Conservation (phyloP, 2,888 invertebrate genomes). For the Nomada flava region DNA sequence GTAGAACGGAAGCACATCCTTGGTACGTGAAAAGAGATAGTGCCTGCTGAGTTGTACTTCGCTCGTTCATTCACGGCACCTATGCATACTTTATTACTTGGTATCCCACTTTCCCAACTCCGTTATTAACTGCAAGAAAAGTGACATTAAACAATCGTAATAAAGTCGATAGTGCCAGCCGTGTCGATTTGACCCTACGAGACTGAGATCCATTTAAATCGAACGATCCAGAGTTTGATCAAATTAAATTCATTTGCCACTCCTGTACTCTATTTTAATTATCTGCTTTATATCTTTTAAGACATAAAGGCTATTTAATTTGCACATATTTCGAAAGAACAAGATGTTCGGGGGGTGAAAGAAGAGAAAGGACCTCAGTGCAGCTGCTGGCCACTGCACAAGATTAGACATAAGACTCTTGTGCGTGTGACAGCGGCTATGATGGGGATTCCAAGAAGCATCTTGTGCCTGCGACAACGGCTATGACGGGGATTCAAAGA, state of each 20-base stretch:
- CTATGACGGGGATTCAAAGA: conserved; percentile 92
- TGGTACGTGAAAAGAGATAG: conserved; percentile 12
- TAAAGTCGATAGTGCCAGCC: neutral
- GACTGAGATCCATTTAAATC: neutral
- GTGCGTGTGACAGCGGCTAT: conserved; percentile 99
- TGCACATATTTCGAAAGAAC: neutral
- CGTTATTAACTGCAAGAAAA: neutral
- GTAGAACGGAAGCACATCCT: neutral
- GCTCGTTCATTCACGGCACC: conserved; percentile 44
- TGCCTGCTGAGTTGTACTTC: conserved; percentile 23
- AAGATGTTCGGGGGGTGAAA: neutral
- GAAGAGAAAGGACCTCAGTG: conserved; percentile 89
- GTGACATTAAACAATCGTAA: neutral
- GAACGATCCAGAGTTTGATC: neutral
- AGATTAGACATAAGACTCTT: conserved; percentile 97
- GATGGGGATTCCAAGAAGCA: conserved; percentile 88
- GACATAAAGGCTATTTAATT: neutral
- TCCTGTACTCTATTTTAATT: neutral
- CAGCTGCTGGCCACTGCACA: conserved; percentile 99
- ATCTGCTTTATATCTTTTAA: neutral
- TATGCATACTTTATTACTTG: conserved; percentile 59
- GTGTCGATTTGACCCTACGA: conserved; percentile 1
- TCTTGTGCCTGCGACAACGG: conserved; percentile 99
- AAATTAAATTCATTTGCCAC: neutral
- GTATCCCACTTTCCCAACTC: conserved; percentile 64